Base-by-base conservation (phyloP, 2,888 invertebrate genomes). In the Taenaris catops region DNA sequence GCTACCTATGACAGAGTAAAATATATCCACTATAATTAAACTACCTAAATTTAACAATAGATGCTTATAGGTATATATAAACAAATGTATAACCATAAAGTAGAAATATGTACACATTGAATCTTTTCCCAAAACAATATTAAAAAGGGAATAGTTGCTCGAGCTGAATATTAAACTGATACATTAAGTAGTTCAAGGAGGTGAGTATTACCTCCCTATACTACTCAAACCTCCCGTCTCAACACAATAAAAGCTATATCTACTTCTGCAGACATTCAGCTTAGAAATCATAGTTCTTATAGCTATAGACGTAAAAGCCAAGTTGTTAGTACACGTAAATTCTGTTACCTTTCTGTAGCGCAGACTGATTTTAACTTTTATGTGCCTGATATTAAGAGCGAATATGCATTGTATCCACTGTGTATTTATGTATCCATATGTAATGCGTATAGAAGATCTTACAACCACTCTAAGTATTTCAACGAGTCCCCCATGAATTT, bases 401-500 rank as follows among this genome's bases (percentile, higher is more conserved):
- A 37, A 20, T 26, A 16, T 37, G n/a, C 11, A 8, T 6, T 11
- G 20, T 10, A 12, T 11, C 8, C 6, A 1, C 3, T n/a, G 2
- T 7, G 17, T 1, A 2, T n/a, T 1, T 7, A 24, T 7, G 18
- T 38, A 18, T 17, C 25, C 21, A 11, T 35, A 27, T 8, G 5
- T 39, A 25, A 28, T 9, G 27, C n/a, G 3, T 10, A 35, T 25
- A 26, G 31, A 39, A 23, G 11, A 29, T 19, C 14, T 29, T 29
- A 34, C 41, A 32, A 41, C 23, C 41, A 11, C 38, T 36, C 38
- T 38, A 16, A 28, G 34, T 21, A 27, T 28, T 29, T 33, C 24
- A 26, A 31, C n/a, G 28, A 16, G 19, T 26, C 29, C 41, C 39
- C 41, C 35, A 44, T 44, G 46, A 46, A 44, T 46, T 48, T 41